These are phyloP conservation scores for Dicyrtoma fusca DNA, from an alignment of 2,888 invertebrate species.

Conservation along the genomic window DNA sequence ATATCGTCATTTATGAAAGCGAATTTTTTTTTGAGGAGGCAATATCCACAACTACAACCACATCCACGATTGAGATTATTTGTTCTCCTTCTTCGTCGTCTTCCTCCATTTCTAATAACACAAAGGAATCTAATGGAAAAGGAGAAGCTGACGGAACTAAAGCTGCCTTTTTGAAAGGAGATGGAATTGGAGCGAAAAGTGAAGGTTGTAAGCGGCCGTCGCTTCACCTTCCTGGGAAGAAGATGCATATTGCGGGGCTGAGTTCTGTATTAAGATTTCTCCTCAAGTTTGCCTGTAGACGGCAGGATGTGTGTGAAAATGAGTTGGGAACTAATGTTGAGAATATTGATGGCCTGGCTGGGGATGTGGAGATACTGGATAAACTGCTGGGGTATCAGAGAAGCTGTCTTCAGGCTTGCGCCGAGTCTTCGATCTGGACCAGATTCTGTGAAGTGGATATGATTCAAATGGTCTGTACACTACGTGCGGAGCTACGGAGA, in stretches of 20 bases:
- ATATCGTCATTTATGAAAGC: conserved; percentile 29
- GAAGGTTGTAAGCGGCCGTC: conserved; percentile 68
- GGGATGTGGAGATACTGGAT: conserved; percentile 25
- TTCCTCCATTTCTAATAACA: background rate
- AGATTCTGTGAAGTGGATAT: conserved; percentile 86
- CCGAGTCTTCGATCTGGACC: conserved; percentile 86
- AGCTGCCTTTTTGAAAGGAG: background rate
- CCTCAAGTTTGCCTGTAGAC: conserved; percentile 56
- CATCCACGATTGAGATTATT: too few relatives aligned
- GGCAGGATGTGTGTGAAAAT: conserved; percentile 19
- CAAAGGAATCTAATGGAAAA: background rate
- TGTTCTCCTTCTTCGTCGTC: background rate
- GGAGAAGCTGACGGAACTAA: background rate
- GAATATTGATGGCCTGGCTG: background rate
- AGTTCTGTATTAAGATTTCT: conserved; percentile 66
- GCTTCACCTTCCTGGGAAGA: conserved; percentile 63
- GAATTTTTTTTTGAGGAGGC: conserved; percentile 16
- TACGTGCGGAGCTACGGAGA: background rate
- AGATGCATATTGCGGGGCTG: conserved; percentile 73
- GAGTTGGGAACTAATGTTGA: background rate
- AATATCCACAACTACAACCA: background rate
- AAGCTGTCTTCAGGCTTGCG: conserved; percentile 78
- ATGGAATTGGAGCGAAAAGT: conserved; percentile 36
- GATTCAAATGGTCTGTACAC: conserved; percentile 61
- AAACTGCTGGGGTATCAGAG: conserved; percentile 76